Evolutionary conservation across 2,797 vertebrate genomes (phyloP), one percentile per base, ranked within the genome.

Genomic region (Sebastes flavidus): DNA sequence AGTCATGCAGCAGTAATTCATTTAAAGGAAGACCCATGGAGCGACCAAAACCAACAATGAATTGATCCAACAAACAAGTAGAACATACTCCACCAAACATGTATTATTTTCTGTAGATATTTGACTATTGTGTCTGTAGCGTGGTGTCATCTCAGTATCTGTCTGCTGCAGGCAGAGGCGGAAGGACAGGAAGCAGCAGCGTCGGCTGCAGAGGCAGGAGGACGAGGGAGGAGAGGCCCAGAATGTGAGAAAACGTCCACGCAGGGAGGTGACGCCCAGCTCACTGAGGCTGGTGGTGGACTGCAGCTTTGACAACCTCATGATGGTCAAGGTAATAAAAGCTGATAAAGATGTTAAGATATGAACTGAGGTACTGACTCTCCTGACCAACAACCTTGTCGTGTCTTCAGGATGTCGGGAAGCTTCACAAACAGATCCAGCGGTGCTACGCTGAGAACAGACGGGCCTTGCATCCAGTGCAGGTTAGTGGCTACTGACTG

Each of bases 381-480:
- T 36, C 20, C 18, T 59, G 25, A 67, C 12, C 6, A 1, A 3
- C n/a, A 0, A 16, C 36, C 1, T 60, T 77, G 75, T 77, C 87
- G 58, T 81, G 88, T 52, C 32, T 87, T 5, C 91, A 99, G 98
- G 98, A 99, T 70, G 95, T 99, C 38, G 95, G 96, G 90, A 99
- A 99, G 90, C 98, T 99, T 77, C 98, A 99, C 94, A 99, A 97
- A 89, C 99, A 99, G 93, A 98, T 99, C 93, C 97, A 99, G 91
- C 95, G 99, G 65, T 99, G 98, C 87, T 99, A 99, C 0, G 97
- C 98, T 58, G 97, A 98, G 93, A 99, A 99, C 91, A 95, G 98
- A 77, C 96, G 97, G 67, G 97, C 97, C 0, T 72, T 89, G 11
- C 97, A 96, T 87, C 98, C 98, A 3, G 98, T 97, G 42, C 97